These are phyloP conservation scores for Solen grandis DNA, from an alignment of 1,140 invertebrate genomes.

Conservation along the genomic window DNA sequence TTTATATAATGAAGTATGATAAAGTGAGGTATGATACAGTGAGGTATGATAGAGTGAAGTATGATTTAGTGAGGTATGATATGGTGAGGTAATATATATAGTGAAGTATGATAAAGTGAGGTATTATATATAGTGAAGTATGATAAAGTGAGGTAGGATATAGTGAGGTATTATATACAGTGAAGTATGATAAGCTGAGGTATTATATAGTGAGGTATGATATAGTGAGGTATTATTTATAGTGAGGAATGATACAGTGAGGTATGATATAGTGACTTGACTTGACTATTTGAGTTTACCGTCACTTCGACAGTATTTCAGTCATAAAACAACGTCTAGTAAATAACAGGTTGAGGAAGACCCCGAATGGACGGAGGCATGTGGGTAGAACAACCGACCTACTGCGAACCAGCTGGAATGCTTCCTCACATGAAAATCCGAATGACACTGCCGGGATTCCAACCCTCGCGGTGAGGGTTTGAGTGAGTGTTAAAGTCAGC, in stretches of 20 bases:
- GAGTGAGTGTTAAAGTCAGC: too few relatives aligned
- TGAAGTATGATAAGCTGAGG: conserved; percentile 3
- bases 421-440: too few relatives aligned
- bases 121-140: conserved; percentile 18
- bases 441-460: too few relatives aligned
- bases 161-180: background rate
- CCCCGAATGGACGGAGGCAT: too few relatives aligned
- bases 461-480: too few relatives aligned
- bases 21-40: background rate
- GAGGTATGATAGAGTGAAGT: background rate
- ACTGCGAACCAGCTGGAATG: too few relatives aligned
- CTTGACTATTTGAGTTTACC: too few relatives aligned
- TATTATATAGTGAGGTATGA: conserved; percentile 14
- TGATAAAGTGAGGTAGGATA: conserved; percentile 11
- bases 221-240: conserved; percentile 26
- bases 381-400: too few relatives aligned
- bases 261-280: too few relatives aligned
- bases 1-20: background rate
- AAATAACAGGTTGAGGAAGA: too few relatives aligned
- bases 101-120: conserved; percentile 37
- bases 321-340: too few relatives aligned
- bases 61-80: conserved; percentile 6
- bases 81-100: conserved; percentile 21
- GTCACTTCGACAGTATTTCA: too few relatives aligned
- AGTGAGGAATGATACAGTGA: background rate